Evolutionary conservation across 2,797 vertebrate genomes (phyloP).

Genomic region (Danio tinwini): DNA sequence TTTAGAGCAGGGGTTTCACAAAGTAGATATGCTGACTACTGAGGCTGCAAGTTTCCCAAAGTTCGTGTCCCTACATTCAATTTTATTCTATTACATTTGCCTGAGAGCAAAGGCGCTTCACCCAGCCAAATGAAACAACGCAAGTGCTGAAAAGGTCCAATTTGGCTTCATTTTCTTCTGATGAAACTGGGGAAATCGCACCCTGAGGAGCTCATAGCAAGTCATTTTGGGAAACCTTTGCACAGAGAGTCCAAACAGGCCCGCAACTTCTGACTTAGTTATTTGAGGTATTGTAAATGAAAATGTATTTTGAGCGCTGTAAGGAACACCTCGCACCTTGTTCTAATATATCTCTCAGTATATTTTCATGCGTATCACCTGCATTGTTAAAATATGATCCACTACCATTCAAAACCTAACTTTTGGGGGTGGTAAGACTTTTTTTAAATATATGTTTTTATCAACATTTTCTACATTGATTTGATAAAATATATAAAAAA

Average conservation of each 20-base stretch:
- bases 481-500: background rate
- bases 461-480: background rate
- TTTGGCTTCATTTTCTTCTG: constrained; percentile 26
- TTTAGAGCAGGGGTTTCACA: constrained; percentile 9
- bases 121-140: constrained; percentile 32
- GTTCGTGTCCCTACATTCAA: constrained; percentile 40
- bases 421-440: background rate
- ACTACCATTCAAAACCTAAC: background rate
- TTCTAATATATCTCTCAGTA: background rate
- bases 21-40: constrained; percentile 44
- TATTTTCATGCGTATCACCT: background rate
- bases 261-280: background rate
- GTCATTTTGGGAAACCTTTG: background rate
- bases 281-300: background rate
- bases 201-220: background rate
- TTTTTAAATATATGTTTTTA: background rate
- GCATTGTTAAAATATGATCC: background rate
- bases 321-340: background rate
- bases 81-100: constrained; percentile 46
- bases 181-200: background rate
- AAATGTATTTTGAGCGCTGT: background rate
- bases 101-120: constrained; percentile 36
- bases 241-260: background rate
- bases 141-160: constrained; percentile 4
- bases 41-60: constrained; percentile 27